phyloP scores from a whole-genome alignment of 2,888 invertebrate genomes.

The Hoplodrina blanda region DNA sequence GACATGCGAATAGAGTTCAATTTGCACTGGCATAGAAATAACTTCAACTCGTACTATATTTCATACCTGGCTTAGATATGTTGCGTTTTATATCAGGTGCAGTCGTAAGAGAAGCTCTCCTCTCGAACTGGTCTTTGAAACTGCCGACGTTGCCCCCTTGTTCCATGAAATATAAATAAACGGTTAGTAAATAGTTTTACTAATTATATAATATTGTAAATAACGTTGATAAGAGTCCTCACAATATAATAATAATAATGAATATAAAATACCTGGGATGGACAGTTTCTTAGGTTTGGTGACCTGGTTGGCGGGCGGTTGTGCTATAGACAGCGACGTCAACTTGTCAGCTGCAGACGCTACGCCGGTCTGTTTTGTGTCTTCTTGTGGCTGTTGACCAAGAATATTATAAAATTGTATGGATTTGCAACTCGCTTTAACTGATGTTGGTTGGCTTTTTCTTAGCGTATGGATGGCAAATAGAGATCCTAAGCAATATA shows the following conservation, averaged over 20 bases:
- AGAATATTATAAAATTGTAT: background rate
- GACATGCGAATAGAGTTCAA: rapidly evolving
- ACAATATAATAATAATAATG: too few species aligned
- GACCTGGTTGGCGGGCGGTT: constrained; percentile 68
- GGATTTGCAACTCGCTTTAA: too few species aligned
- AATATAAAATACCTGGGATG: constrained; percentile 90
- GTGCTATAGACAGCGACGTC: constrained; percentile 80
- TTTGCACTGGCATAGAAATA: background rate
- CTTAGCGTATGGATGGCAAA: too few species aligned
- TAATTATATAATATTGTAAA: too few species aligned
- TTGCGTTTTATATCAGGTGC: constrained; percentile 85
- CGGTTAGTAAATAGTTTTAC: background rate
- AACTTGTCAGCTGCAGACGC: constrained; percentile 83
- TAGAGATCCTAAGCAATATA: too few species aligned
- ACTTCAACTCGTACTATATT: background rate
- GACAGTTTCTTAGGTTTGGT: constrained; percentile 95
- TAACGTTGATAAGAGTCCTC: too few species aligned
- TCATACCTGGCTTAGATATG: constrained; percentile 82
- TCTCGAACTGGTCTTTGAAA: constrained; percentile 96
- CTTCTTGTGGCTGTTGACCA: constrained; percentile 69
- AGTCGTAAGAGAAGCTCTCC: constrained; percentile 92
- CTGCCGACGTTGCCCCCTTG: constrained; percentile 95
- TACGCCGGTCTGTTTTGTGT: constrained; percentile 75
- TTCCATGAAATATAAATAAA: background rate
- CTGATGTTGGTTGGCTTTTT: too few species aligned